phyloP scores from a whole-genome alignment of 2,797 vertebrate genomes.

The Atherinosoma microstoma region DNA sequence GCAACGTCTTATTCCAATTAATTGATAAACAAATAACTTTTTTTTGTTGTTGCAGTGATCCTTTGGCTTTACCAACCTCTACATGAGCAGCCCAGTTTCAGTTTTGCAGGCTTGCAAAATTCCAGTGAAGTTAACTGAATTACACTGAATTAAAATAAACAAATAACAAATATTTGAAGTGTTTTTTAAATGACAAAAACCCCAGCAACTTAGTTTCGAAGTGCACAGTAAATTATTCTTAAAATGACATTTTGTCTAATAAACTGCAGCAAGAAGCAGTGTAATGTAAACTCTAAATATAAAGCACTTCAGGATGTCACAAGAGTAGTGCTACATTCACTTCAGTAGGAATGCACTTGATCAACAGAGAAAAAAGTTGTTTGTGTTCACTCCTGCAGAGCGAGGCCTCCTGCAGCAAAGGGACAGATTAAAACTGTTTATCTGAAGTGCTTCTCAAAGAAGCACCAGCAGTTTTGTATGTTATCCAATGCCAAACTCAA shows the following conservation, averaged over 20 bases:
- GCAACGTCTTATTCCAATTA: too few relatives aligned
- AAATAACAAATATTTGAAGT: not conserved
- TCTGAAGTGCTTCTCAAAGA: conserved; percentile 10
- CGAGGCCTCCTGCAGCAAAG: not conserved
- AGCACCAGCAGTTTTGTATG: not conserved
- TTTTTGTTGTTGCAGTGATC: conserved; percentile 47
- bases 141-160: not conserved
- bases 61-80: not conserved
- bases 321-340: not conserved
- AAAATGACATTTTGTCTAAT: not conserved
- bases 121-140: not conserved
- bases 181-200: not conserved
- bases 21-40: not conserved
- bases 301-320: not conserved
- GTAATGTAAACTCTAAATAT: not conserved
- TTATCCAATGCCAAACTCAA: conserved; percentile 7
- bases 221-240: not conserved
- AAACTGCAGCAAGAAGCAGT: not conserved
- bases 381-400: conserved; percentile 20
- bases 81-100: not conserved
- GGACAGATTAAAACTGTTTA: conserved; percentile 27
- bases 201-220: not conserved
- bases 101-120: not conserved
- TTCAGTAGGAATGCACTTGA: conserved; percentile 9
- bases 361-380: conserved; percentile 43